phyloP scores from a whole-genome alignment of 1,140 invertebrate genomes.

The Telenomus remus region DNA sequence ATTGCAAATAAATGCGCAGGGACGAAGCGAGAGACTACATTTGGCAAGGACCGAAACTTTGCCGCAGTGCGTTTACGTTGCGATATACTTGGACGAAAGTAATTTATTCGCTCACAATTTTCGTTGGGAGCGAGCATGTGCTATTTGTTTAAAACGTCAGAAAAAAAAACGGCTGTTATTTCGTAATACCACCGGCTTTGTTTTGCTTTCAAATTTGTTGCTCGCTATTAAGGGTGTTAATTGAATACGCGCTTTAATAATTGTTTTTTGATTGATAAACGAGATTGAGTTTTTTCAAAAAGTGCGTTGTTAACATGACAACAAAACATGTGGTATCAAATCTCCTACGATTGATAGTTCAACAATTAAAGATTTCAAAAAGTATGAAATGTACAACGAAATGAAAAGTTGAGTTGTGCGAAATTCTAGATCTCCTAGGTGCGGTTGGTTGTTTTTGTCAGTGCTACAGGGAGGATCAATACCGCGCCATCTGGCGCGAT shows the following conservation, averaged over 20 bases:
- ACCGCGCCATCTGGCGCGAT: constrained; percentile 54
- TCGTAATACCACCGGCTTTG: background rate
- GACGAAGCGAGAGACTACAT: constrained; percentile 47
- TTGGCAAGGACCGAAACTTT: constrained; percentile 63
- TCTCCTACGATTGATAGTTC: too few species aligned
- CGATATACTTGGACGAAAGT: constrained; percentile 58
- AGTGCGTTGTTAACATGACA: too few species aligned
- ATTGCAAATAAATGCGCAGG: background rate
- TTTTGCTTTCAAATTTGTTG: background rate
- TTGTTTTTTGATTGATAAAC: constrained; percentile 1
- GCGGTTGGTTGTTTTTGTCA: constrained; percentile 49
- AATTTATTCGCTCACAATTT: constrained; percentile 62
- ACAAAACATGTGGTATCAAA: too few species aligned
- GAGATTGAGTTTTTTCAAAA: constrained; percentile 5
- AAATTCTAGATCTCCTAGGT: constrained; percentile 60
- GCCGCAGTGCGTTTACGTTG: constrained; percentile 66
- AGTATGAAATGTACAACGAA: background rate
- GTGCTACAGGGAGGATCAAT: constrained; percentile 44
- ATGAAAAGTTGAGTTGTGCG: constrained; percentile 22
- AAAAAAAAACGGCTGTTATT: constrained; percentile 2
- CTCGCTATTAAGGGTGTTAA: background rate
- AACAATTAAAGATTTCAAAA: too few species aligned
- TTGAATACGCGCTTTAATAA: background rate
- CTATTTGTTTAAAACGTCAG: constrained; percentile 13
- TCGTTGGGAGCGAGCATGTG: constrained; percentile 6